A percentile compares a stretch with the other conserved stretches of the same genome.
Conservation (phyloP, 2,797 vertebrate species). For the Lagodon rhomboides region DNA sequence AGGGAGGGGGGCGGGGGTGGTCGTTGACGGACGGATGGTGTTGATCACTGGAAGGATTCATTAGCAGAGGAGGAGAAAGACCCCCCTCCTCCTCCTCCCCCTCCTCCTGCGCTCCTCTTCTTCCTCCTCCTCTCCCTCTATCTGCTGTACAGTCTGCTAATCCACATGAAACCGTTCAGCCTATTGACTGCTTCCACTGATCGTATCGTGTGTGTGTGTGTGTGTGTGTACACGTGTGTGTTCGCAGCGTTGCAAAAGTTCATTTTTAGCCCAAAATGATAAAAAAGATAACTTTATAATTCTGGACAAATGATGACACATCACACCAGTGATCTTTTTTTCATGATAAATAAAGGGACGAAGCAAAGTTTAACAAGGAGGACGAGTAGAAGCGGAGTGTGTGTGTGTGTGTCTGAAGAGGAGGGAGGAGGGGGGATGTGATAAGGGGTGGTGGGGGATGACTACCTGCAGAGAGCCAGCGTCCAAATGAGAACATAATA, state of each 20-base stretch:
- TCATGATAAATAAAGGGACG: background rate
- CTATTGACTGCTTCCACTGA: background rate
- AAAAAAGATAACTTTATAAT: background rate
- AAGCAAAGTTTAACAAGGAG: slow-evolving; percentile 37
- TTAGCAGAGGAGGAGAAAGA: slow-evolving; percentile 60
- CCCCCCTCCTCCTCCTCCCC: background rate
- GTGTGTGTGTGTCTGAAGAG: slow-evolving; percentile 21
- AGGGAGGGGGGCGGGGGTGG: slow-evolving; percentile 1
- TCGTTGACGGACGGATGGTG: slow-evolving; percentile 39
- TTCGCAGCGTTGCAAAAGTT: background rate
- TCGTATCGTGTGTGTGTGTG: slow-evolving; percentile 17
- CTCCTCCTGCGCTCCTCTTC: slow-evolving; percentile 1
- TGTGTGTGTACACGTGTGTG: background rate
- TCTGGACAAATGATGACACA: background rate
- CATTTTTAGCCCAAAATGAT: background rate
- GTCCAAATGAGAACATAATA: slow-evolving; percentile 86
- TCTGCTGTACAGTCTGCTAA: slow-evolving; percentile 63
- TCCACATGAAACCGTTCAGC: slow-evolving; percentile 17
- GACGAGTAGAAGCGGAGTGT: background rate
- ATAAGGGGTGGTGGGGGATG: slow-evolving; percentile 49
- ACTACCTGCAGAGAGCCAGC: slow-evolving; percentile 84
- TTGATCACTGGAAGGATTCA: slow-evolving; percentile 71
- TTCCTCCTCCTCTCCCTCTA: slow-evolving; percentile 75
- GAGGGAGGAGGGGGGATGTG: slow-evolving; percentile 45
- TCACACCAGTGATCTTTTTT: background rate